Conservation (phyloP, 2,797 vertebrate genomes). For the Sebastes hubbsi region DNA sequence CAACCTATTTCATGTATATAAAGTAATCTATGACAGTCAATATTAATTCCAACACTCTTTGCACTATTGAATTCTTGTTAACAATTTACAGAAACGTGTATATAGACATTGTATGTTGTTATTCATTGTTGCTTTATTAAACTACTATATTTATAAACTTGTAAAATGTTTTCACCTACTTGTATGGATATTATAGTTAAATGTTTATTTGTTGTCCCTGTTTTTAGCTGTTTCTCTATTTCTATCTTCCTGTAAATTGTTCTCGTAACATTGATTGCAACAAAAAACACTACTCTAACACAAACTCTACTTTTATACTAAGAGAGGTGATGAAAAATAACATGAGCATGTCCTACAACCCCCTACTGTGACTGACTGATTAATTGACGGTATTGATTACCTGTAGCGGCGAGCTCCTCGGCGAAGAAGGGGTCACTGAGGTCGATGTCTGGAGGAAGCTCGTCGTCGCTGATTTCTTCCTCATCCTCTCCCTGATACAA, state of each 20-base stretch:
- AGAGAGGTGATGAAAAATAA: background rate
- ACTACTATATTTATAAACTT: background rate
- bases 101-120: background rate
- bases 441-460: slow-evolving; percentile 90
- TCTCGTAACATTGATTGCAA: too few relatives aligned
- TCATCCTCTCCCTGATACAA: background rate
- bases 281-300: too few relatives aligned
- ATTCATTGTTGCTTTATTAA: background rate
- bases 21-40: background rate
- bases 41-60: background rate
- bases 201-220: background rate
- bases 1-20: too few relatives aligned
- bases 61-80: background rate
- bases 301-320: background rate
- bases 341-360: background rate
- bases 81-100: background rate
- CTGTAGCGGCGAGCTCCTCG: slow-evolving; percentile 84
- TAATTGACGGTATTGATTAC: slow-evolving; percentile 63
- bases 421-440: slow-evolving; percentile 90
- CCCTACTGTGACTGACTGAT: background rate
- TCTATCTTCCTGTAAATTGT: background rate
- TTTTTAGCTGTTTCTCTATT: background rate
- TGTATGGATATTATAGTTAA: background rate
- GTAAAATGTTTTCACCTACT: background rate
- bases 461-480: slow-evolving; percentile 83